phyloP scores from a whole-genome alignment of 2,797 vertebrate genomes.

The Pipistrellus pipistrellus region DNA sequence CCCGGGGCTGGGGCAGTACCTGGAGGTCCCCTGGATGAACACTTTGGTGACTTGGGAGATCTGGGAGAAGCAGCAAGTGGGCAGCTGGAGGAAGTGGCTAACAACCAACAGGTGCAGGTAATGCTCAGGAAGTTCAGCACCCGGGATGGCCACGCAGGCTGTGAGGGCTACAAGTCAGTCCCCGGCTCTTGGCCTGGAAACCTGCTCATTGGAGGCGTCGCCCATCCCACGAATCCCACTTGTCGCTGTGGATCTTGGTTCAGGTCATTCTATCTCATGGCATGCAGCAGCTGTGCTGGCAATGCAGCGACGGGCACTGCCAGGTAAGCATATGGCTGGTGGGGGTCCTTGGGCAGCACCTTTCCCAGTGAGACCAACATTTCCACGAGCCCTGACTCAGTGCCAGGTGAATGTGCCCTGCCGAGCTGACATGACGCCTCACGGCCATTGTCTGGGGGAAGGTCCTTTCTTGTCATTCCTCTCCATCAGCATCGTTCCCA shows the following conservation, averaged over 20 bases:
- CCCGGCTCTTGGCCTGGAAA: background rate
- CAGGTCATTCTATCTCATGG: background rate
- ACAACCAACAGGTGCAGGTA: background rate
- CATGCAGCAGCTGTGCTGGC: background rate
- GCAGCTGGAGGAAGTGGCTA: background rate
- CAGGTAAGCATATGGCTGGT: background rate
- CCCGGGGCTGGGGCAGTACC: background rate
- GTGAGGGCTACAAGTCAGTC: background rate
- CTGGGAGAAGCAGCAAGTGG: background rate
- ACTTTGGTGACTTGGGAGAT: background rate
- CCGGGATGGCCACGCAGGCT: background rate
- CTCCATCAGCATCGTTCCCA: background rate
- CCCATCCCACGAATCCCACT: background rate
- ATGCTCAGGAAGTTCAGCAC: background rate
- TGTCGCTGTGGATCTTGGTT: background rate
- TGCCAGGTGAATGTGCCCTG: fast-evolving
- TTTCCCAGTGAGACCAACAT: background rate
- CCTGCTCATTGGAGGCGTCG: background rate
- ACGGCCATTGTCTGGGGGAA: background rate
- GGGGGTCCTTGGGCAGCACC: fast-evolving
- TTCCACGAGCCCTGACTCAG: background rate
- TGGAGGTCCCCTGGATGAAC: background rate
- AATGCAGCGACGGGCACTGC: background rate
- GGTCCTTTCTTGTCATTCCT: background rate
- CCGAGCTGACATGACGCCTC: background rate